These are phyloP conservation scores for Poecilus cupreus DNA, from an alignment of 2,888 invertebrate genomes.

Conservation along the genomic window DNA sequence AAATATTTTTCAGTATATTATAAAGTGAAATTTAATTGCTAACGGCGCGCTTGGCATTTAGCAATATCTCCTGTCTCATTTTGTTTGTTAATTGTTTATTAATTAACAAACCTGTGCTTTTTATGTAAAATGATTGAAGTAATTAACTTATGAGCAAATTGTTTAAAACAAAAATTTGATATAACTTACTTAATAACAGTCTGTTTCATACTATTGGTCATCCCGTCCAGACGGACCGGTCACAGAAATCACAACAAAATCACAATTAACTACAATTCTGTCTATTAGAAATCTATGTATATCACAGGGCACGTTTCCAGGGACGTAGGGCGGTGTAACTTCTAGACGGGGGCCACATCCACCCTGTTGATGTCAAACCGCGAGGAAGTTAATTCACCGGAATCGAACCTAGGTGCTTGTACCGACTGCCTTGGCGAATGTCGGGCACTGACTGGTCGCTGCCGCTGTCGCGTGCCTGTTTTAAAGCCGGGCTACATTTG, in stretches of 20 bases:
- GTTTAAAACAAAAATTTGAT: neutral
- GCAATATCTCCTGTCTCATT: too few relatives aligned
- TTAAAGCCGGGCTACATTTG: neutral
- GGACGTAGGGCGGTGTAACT: neutral
- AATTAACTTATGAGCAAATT: too few relatives aligned
- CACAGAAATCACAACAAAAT: conserved; percentile 5
- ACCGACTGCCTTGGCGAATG: neutral
- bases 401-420: neutral
- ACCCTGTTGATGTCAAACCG: neutral
- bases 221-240: conserved; percentile 62
- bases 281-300: too few relatives aligned
- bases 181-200: conserved; percentile 75
- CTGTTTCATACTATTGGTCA: conserved; percentile 75
- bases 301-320: conserved; percentile 1
- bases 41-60: too few relatives aligned
- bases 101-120: too few relatives aligned
- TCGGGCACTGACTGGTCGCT: conserved; percentile 17
- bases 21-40: too few relatives aligned
- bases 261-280: conserved; percentile 14
- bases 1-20: too few relatives aligned
- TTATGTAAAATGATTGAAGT: too few relatives aligned
- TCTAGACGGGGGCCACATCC: conserved; percentile 34
- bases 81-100: too few relatives aligned
- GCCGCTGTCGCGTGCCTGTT: neutral
- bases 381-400: neutral